Conservation (phyloP, 2,113 vertebrate genomes). For the Phoxinus phoxinus region DNA sequence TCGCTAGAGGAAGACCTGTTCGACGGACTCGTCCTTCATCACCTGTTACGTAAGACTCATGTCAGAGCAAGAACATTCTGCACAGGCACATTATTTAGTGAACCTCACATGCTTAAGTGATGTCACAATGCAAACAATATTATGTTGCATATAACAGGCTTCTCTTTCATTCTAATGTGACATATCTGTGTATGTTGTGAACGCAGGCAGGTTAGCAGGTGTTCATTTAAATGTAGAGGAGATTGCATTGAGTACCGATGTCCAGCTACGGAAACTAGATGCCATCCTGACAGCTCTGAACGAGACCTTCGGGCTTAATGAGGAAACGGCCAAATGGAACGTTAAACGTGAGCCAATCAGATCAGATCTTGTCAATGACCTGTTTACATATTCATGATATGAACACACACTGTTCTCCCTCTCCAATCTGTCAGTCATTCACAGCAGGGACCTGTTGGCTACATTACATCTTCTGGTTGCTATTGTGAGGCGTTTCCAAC, state of each 20-base stretch:
- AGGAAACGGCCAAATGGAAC: constrained; percentile 82
- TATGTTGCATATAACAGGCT: too few species aligned
- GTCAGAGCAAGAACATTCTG: not conserved
- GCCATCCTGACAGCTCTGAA: constrained; percentile 78
- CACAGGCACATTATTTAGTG: not conserved
- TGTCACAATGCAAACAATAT: not conserved
- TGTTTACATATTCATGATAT: constrained; percentile 16
- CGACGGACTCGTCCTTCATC: constrained; percentile 92
- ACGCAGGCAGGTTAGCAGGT: constrained; percentile 78
- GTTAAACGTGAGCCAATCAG: constrained; percentile 80
- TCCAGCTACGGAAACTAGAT: constrained; percentile 84
- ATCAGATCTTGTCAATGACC: not conserved
- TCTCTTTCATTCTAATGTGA: not conserved
- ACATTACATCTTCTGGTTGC: constrained; percentile 91
- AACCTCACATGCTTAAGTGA: not conserved
- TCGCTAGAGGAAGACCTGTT: constrained; percentile 90
- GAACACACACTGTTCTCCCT: not conserved
- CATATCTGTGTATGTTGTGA: constrained; percentile 15
- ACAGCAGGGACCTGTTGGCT: constrained; percentile 86
- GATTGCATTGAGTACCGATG: constrained; percentile 78
- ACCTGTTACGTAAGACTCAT: constrained; percentile 85
- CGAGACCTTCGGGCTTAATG: constrained; percentile 72
- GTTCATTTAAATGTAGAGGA: constrained; percentile 81
- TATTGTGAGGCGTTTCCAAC: constrained; percentile 84
- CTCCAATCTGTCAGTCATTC: constrained; percentile 75